Evolutionary conservation across 2,113 vertebrate genomes (phyloP).

Genomic region (Podilymbus podiceps): DNA sequence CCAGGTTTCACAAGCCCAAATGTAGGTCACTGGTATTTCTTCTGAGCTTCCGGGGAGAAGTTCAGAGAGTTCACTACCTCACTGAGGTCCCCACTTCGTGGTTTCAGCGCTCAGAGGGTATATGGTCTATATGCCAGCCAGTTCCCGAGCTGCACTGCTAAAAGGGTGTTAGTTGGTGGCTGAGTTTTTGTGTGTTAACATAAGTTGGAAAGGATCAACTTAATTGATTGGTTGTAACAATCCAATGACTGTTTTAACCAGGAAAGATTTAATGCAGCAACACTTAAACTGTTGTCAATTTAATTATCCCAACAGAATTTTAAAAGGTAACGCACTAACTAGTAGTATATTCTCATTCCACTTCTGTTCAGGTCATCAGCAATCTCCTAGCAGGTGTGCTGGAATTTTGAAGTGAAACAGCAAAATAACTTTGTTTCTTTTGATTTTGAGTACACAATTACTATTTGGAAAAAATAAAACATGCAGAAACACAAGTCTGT

Average conservation of each 20-base stretch:
- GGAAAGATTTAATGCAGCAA: not conserved
- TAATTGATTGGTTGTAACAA: not conserved
- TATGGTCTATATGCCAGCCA: not conserved
- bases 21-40: not conserved
- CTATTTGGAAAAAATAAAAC: not conserved
- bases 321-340: not conserved
- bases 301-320: not conserved
- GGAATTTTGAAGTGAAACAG: not conserved
- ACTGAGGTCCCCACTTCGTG: not conserved
- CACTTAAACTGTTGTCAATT: not conserved
- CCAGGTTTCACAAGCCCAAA: not conserved
- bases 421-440: not conserved
- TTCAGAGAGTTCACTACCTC: not conserved
- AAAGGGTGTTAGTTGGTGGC: not conserved
- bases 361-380: not conserved
- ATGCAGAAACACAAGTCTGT: not conserved
- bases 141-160: not conserved
- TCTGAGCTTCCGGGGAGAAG: not conserved
- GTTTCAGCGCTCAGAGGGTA: not conserved
- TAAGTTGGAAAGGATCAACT: not conserved
- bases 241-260: not conserved
- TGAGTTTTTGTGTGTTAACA: not conserved
- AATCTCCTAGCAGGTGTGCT: not conserved
- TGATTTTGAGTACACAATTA: not conserved
- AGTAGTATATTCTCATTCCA: not conserved